Percentiles rank a stretch among this genome's conserved stretches.
Conservation (phyloP, 2,797 vertebrate genomes). For the Novumbra hubbsi region DNA sequence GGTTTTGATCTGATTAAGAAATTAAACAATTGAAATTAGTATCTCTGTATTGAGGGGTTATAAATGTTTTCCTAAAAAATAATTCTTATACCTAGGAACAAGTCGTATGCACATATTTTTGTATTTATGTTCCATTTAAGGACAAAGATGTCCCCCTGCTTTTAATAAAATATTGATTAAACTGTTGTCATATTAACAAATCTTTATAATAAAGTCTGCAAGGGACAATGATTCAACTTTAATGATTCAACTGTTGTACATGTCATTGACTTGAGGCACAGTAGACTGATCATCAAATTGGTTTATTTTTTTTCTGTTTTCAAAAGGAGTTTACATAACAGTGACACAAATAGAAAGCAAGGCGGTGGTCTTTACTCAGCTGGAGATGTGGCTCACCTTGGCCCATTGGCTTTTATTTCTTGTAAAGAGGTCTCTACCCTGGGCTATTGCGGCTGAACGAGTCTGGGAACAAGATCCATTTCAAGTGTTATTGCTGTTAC, state of each 20-base stretch:
- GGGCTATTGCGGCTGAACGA: too few species aligned
- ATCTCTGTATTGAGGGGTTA: slow-evolving; percentile 43
- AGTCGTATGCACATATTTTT: slow-evolving; percentile 74
- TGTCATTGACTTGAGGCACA: slow-evolving; percentile 11
- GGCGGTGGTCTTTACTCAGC: neutral
- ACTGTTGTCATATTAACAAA: slow-evolving; percentile 7
- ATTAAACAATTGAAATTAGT: too few species aligned
- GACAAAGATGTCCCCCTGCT: slow-evolving; percentile 64
- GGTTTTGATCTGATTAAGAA: slow-evolving; percentile 25
- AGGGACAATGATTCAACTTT: neutral
- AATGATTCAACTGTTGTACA: neutral
- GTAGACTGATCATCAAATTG: slow-evolving; percentile 20
- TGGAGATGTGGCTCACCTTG: neutral
- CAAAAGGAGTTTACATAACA: slow-evolving; percentile 5
- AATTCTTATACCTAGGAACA: slow-evolving; percentile 46
- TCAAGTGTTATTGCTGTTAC: neutral
- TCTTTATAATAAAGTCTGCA: neutral
- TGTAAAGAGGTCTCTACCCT: too few species aligned
- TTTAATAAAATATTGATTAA: slow-evolving; percentile 76
- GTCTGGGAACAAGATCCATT: too few species aligned
- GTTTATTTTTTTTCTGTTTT: slow-evolving; percentile 7
- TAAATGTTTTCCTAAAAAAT: slow-evolving; percentile 45
- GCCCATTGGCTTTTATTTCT: neutral
- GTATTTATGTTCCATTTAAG: slow-evolving; percentile 75
- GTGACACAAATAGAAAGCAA: slow-evolving; percentile 19